Conservation (phyloP, 2,888 invertebrate species). For the Chymomyza amoena region DNA sequence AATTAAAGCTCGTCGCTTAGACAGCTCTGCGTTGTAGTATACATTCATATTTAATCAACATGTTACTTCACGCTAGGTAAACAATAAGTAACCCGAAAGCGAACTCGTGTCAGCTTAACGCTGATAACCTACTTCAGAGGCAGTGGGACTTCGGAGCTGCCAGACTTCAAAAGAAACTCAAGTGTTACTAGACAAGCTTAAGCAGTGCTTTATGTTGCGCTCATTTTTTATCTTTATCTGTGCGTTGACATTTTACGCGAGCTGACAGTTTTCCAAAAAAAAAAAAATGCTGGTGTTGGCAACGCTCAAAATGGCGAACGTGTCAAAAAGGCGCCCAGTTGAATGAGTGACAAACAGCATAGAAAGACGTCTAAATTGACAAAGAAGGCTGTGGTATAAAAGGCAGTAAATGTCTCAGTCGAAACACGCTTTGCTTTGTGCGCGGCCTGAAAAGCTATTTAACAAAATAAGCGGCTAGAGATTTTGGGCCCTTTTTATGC, state of each 20-base stretch:
- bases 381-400: background rate
- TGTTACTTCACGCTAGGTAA: background rate
- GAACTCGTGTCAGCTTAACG: background rate
- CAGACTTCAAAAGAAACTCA: background rate
- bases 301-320: background rate
- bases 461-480: background rate
- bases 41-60: background rate
- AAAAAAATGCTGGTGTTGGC: background rate
- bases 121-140: background rate
- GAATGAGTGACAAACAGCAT: background rate
- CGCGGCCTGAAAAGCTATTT: background rate
- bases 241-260: background rate
- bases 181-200: background rate
- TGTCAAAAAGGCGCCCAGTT: background rate
- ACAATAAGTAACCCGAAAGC: background rate
- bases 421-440: background rate
- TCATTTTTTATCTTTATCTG: background rate
- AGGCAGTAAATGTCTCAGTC: background rate
- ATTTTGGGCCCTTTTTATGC: background rate
- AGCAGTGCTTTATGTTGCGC: background rate
- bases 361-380: background rate
- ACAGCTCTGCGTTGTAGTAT: background rate
- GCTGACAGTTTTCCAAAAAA: background rate
- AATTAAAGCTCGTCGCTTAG: background rate
- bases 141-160: background rate